Conservation (phyloP, 2,113 vertebrate species). For the Theristicus caerulescens region DNA sequence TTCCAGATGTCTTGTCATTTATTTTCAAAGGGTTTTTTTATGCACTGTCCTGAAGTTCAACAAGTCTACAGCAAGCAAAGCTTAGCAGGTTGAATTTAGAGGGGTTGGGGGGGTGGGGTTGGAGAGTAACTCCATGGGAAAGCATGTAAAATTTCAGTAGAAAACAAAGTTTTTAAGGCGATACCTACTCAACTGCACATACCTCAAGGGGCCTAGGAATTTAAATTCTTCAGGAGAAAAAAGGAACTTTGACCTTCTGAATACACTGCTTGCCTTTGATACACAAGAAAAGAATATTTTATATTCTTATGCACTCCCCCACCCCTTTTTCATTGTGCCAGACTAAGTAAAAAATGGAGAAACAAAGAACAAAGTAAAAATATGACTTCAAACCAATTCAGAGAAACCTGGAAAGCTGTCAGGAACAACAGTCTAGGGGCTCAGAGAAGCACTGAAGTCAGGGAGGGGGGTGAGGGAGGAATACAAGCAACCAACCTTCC, state of each 20-base stretch:
- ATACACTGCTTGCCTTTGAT: slow-evolving; percentile 47
- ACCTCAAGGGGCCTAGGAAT: slow-evolving; percentile 9
- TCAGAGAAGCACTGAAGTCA: neutral
- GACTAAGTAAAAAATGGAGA: neutral
- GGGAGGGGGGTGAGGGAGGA: accelerated
- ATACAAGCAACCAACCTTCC: neutral
- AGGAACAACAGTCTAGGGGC: neutral
- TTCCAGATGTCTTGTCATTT: neutral
- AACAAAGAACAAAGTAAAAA: slow-evolving; percentile 27
- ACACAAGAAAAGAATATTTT: slow-evolving; percentile 48
- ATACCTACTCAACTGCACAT: neutral
- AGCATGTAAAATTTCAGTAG: slow-evolving; percentile 1
- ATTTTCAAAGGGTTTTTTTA: neutral
- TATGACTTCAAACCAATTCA: slow-evolving; percentile 13
- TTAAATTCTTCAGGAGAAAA: slow-evolving; percentile 4
- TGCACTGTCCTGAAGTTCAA: neutral
- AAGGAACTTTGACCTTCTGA: slow-evolving; percentile 31
- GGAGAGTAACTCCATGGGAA: neutral
- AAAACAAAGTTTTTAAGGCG: slow-evolving; percentile 3
- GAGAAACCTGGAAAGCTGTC: neutral
- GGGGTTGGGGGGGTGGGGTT: accelerated
- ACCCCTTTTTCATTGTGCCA: neutral
- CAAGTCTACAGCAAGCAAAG: neutral
- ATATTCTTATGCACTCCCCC: neutral
- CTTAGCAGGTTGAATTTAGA: neutral